Percentiles rank a stretch among this genome's conserved stretches.
These are phyloP conservation scores for Melanotaenia boesemani DNA, from an alignment of 2,797 vertebrate species.

Conservation along the genomic window DNA sequence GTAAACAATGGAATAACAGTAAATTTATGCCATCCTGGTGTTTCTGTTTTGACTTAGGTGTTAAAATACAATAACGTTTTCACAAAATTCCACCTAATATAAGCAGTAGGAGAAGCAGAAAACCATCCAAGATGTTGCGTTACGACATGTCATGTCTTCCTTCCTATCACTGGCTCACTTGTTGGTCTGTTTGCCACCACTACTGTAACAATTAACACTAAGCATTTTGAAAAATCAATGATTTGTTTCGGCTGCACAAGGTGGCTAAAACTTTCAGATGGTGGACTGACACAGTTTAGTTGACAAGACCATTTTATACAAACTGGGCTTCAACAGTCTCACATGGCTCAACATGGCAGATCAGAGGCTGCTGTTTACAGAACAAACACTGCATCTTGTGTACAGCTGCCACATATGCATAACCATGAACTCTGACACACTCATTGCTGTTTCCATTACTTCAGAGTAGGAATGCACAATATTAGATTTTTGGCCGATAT, in stretches of 20 bases:
- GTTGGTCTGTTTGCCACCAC: no score
- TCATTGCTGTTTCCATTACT: slow-evolving; percentile 10
- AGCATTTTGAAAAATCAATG: not conserved
- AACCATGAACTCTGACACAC: slow-evolving; percentile 3
- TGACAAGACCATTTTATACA: slow-evolving; percentile 16
- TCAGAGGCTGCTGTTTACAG: slow-evolving; percentile 59
- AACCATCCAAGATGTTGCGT: no score
- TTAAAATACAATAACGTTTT: no score
- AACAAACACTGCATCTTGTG: slow-evolving; percentile 58
- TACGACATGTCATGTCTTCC: no score
- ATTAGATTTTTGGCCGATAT: no score
- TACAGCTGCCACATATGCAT: slow-evolving; percentile 44
- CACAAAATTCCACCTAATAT: no score
- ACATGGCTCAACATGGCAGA: slow-evolving; percentile 31
- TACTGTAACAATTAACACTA: not conserved
- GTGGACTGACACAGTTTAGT: not conserved
- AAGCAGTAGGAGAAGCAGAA: no score
- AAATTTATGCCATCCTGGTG: no score
- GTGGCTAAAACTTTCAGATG: no score
- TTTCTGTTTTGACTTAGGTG: no score
- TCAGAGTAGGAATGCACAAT: not conserved
- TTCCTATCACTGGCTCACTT: no score
- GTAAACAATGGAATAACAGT: no score
- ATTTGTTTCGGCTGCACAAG: not conserved
- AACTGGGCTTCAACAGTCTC: slow-evolving; percentile 26